A percentile compares a stretch with the other conserved stretches of the same genome.
Evolutionary conservation across 2,888 invertebrate genomes (phyloP).

Genomic region (Drosophila nigritarsus): DNA sequence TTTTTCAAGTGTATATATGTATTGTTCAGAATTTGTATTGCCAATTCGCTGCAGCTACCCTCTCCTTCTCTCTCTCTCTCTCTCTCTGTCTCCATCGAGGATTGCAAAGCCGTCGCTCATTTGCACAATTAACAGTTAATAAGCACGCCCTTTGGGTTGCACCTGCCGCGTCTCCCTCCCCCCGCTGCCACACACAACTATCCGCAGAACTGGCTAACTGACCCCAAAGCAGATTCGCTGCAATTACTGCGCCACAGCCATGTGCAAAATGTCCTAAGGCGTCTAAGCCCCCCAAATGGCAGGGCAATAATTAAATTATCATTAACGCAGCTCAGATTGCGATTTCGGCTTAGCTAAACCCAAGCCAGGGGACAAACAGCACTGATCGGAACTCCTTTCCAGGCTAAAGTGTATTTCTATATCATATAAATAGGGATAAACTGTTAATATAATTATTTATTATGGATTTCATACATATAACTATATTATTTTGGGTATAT

Average conservation of each 20-base stretch:
- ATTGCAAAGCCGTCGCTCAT: slow-evolving; percentile 44
- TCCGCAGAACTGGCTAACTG: slow-evolving; percentile 54
- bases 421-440: not conserved
- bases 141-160: slow-evolving; percentile 49
- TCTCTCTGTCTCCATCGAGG: not conserved
- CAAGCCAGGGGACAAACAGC: not conserved
- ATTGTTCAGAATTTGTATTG: not conserved
- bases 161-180: not conserved
- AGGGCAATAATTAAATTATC: slow-evolving; percentile 72
- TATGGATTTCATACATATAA: not conserved
- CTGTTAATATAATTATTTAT: not conserved
- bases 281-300: slow-evolving; percentile 52
- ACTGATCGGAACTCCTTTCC: not conserved
- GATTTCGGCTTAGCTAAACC: slow-evolving; percentile 38
- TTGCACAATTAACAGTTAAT: slow-evolving; percentile 74
- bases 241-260: slow-evolving; percentile 69
- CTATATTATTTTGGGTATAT: not conserved
- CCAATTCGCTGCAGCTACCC: not conserved
- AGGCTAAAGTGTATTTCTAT: not conserved
- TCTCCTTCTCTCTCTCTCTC: not conserved
- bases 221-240: slow-evolving; percentile 75
- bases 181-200: slow-evolving; percentile 23
- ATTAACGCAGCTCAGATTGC: slow-evolving; percentile 55
- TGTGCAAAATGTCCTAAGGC: slow-evolving; percentile 52
- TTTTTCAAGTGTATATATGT: not conserved